Conservation (phyloP, 64 coral and sea anemone species). For the Hydrozoanthus tunicans region DNA sequence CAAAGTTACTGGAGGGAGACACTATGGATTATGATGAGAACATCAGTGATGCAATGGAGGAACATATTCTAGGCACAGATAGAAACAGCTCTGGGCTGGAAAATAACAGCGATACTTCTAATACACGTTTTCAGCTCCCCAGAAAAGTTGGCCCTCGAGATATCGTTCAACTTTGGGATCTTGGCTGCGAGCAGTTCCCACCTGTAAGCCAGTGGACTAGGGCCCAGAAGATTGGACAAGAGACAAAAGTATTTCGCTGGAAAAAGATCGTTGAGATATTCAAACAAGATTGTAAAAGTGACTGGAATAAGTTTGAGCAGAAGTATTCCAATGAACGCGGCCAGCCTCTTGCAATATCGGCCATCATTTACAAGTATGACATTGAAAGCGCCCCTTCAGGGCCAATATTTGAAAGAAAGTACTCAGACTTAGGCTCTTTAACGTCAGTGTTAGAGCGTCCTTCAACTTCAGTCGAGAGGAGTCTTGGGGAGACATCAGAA, state of each 20-base stretch:
- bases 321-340: conserved; percentile 91
- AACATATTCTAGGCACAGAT: background rate
- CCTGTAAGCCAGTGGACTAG: conserved; percentile 86
- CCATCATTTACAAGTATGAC: conserved; percentile 90
- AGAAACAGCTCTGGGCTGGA: background rate
- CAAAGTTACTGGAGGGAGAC: conserved; percentile 10
- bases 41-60: background rate
- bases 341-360: conserved; percentile 76
- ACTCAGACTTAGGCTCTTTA: background rate
- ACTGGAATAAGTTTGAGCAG: conserved; percentile 77
- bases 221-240: conserved; percentile 97
- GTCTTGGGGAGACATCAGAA: background rate
- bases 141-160: conserved; percentile 94
- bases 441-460: background rate
- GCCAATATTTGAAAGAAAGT: conserved; percentile 77
- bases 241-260: conserved; percentile 99
- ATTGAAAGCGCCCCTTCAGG: conserved; percentile 73
- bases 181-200: conserved; percentile 93
- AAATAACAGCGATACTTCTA: conserved; percentile 26
- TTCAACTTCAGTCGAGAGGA: background rate
- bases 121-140: conserved; percentile 82
- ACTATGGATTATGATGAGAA: background rate
- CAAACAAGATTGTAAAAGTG: conserved; percentile 75
- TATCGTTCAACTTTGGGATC: conserved; percentile 94
- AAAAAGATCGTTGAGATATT: conserved; percentile 98